Evolutionary conservation across 2,113 vertebrate species (phyloP), one percentile per base, ranked within the genome.

Genomic region (Odontophorus gujanensis): DNA sequence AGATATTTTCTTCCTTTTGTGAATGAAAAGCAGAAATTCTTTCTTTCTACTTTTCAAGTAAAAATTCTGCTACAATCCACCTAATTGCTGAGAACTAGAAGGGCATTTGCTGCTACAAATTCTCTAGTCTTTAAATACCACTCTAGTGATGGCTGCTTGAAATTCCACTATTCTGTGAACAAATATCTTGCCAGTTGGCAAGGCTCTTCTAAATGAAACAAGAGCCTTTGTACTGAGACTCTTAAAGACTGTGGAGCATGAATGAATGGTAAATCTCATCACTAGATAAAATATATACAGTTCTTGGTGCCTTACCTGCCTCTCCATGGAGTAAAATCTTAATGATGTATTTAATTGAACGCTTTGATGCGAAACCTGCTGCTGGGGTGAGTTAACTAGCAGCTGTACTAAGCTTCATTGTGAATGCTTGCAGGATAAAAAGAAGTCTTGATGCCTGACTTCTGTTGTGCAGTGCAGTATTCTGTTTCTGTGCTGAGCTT

Each of bases 291-390:
- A 80, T 77, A 71, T 4, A 26, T 71, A 32, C 7, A 8, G 25
- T 77, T 90, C 68, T 95, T 95, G 34, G 62, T 94, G 45, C 30
- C 45, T 62, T 81, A 89, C 66, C 87, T 92, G 89, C 77, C 62
- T 85, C 72, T 96, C 89, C 0, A 0, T 59, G 67, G 84, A 92
- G 38, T 80, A 51, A 82, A 82, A 87, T 71, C 62, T 77, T 91
- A 89, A 92, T 77, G 79, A 71, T 74, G 75, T 92, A 71, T 93
- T 93, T 95, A 80, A 92, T 87, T 89, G 87, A 91, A 95, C 38
- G 55, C 55, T 89, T 59, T 63, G 81, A 89, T 80, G 79, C 65
- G 20, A 71, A 95, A 40, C 81, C 38, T 24, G 0, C 92, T 87
- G 53, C 58, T 73, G 66, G 47, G 7, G 9, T 79, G 77, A 67